Evolutionary conservation across 2,888 invertebrate genomes (phyloP).

Genomic region (Chrysolina americana): DNA sequence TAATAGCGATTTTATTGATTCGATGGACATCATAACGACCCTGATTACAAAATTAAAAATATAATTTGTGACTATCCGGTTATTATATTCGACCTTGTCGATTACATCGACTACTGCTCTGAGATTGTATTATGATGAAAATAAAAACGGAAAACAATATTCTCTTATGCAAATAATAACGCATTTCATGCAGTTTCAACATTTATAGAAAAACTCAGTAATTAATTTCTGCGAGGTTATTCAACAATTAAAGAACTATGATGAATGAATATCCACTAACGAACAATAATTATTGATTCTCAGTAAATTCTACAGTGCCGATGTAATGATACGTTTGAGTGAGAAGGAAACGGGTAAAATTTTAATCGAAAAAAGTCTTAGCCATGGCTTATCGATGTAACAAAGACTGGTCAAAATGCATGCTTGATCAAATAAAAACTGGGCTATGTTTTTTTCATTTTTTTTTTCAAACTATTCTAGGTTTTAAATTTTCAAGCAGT

Average conservation of each 20-base stretch:
- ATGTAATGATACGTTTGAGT: too few species aligned
- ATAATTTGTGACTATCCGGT: conserved; percentile 10
- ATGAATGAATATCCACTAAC: not conserved
- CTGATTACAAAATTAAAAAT: not conserved
- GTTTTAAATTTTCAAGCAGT: too few species aligned
- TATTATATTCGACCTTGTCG: conserved; percentile 20
- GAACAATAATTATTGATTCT: not conserved
- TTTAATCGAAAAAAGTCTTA: too few species aligned
- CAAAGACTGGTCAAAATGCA: too few species aligned
- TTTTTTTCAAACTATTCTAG: too few species aligned
- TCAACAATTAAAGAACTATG: not conserved
- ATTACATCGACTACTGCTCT: conserved; percentile 12
- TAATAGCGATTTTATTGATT: conserved; percentile 1
- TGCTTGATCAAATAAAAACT: too few species aligned
- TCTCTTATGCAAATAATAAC: not conserved
- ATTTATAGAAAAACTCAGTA: not conserved
- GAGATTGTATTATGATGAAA: conserved; percentile 6
- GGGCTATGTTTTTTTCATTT: too few species aligned
- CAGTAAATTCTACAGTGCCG: too few species aligned
- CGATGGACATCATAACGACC: not conserved
- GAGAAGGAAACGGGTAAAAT: too few species aligned
- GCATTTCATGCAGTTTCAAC: conserved; percentile 3
- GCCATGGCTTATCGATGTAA: too few species aligned
- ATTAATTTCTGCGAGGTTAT: not conserved
- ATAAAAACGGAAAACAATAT: conserved; percentile 10